A percentile compares a stretch with the other conserved stretches of the same genome.
These are phyloP conservation scores for Sitta europaea DNA, from an alignment of 2,113 vertebrate genomes.

Conservation along the genomic window DNA sequence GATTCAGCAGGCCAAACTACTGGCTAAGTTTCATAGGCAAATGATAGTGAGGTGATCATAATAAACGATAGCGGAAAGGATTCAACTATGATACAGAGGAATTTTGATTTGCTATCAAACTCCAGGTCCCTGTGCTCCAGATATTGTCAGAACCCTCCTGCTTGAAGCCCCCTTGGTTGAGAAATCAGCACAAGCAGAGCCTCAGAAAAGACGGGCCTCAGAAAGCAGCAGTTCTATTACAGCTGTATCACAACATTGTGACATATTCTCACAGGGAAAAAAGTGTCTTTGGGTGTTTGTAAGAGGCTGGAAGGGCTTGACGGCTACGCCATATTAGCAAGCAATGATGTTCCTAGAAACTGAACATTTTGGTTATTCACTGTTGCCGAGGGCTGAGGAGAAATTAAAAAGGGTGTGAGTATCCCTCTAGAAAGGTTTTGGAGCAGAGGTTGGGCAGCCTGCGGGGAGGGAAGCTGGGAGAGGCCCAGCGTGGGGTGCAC, in stretches of 20 bases:
- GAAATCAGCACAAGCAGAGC: not conserved
- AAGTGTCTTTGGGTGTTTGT: not conserved
- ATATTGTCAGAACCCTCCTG: not conserved
- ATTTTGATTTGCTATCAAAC: not conserved
- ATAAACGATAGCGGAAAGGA: not conserved
- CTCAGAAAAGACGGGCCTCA: not conserved
- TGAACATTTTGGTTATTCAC: not conserved
- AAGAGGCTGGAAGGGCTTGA: not conserved
- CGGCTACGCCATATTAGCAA: not conserved
- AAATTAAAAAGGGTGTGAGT: not conserved
- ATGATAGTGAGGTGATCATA: not conserved
- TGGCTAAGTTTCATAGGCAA: not conserved
- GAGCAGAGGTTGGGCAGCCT: not conserved
- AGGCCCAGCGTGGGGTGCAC: fast-evolving
- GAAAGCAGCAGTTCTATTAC: not conserved
- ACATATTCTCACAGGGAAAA: not conserved
- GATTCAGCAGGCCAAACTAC: not conserved
- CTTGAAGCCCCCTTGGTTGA: not conserved
- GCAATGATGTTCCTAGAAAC: not conserved
- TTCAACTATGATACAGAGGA: not conserved
- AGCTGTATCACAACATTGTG: not conserved
- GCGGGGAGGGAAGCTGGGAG: not conserved
- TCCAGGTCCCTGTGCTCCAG: not conserved
- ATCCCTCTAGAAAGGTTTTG: not conserved
- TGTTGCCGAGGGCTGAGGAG: not conserved